Base-by-base conservation (phyloP, 2,888 invertebrate species). In the Nymphalis c-album region DNA sequence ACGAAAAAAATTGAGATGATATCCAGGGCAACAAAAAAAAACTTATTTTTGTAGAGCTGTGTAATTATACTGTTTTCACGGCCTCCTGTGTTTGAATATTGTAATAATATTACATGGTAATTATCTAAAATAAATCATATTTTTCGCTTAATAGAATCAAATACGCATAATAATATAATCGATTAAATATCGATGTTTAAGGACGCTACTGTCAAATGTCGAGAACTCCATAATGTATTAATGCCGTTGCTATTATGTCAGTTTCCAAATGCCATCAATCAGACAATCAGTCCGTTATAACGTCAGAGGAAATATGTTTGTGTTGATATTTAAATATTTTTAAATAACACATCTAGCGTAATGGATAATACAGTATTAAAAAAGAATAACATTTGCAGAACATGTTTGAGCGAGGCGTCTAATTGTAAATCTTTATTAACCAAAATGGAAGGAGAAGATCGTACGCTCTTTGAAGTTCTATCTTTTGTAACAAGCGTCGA, bases 401-500 rank as follows among this genome's bases (percentile, higher is more conserved):
- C 85, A 7, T 90, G 90, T 73, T 77, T 88, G 64, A 65, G 75
- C 61, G 79, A 85, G 74, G 78, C 83, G 17, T 20, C 58, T 2
- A 76, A 80, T 50, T 83, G 85, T 80, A 84, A 77, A 63, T 84
- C 87, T 0, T 71, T 90, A 64, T 80, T 81, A 64, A 74, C 76
- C 51, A 85, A 83, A 76, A 72, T 80, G 60, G 80, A 80, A 0
- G 78, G 73, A 7, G 82, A 84, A 35, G 75, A 80, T 46, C 77
- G 81, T 6, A 83, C 78, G 45, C 72, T 90, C 20, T 71, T 76
- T 7, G 85, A 89, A 68, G 74, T 87, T 13, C 76, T 90, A 18
- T 76, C 78, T 66, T 85, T 82, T 75, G 77, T 86, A 26, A 78
- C 82, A 22, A 84, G 86, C 80, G 78, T 85, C 67, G 78, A 82